These are phyloP conservation scores for Regulus satrapa DNA, from an alignment of 2,113 vertebrate species.

Conservation along the genomic window DNA sequence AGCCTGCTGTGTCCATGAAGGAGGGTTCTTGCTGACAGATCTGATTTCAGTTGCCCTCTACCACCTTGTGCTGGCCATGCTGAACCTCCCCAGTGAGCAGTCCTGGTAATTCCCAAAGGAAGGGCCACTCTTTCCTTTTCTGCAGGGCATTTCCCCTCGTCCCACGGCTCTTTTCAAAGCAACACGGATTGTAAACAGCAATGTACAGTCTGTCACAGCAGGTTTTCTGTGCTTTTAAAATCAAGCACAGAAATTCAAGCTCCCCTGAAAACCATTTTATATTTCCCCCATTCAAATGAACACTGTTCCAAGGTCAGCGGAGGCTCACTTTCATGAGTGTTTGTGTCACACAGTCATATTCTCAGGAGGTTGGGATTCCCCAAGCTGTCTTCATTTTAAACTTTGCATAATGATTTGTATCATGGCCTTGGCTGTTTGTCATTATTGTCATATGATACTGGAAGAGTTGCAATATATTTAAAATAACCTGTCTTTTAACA, in stretches of 20 bases:
- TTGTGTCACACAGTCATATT: not conserved
- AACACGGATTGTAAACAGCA: not conserved
- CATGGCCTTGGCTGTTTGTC: not conserved
- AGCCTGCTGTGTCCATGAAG: not conserved
- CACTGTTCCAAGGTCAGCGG: too few species aligned
- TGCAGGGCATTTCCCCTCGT: not conserved
- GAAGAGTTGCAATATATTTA: not conserved
- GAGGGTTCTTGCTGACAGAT: not conserved
- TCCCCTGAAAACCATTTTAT: rapidly evolving
- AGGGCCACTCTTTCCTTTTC: not conserved
- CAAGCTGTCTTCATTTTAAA: not conserved
- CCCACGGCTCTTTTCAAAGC: not conserved
- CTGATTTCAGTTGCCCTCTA: not conserved
- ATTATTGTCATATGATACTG: not conserved
- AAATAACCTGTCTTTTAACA: not conserved
- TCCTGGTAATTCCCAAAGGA: not conserved
- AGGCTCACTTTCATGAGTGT: not conserved
- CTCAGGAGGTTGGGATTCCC: not conserved
- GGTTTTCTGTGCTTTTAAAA: not conserved
- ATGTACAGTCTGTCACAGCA: not conserved
- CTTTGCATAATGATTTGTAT: not conserved
- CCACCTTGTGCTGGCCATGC: not conserved
- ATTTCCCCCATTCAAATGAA: not conserved
- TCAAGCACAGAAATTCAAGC: too few species aligned
- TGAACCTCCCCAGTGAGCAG: not conserved